Evolutionary conservation across 2,888 invertebrate genomes (phyloP), one percentile per base, ranked within the genome.

Genomic region (Boloria selene): DNA sequence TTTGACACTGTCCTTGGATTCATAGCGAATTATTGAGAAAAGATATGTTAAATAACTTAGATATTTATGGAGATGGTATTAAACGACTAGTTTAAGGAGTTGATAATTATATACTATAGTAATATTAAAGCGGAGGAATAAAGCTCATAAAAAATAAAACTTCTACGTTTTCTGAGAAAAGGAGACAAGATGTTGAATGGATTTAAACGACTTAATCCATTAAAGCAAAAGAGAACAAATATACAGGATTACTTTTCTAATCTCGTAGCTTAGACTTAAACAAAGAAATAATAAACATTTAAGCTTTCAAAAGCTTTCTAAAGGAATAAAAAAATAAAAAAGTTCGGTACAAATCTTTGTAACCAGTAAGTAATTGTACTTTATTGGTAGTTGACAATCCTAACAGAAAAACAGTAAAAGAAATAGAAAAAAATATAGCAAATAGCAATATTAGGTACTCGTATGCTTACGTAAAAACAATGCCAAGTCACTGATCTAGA

Each of bases 191-290:
- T 44, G 44, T 44, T 44, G 44, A 56, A 56, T 56, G 55, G 55
- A 55, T 55, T 44, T 55, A 55, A 56, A 56, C 55, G 55, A 56
- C 55, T 56, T 56, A 56, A 56, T 56, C 55, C 55, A 56, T 56
- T 56, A 56, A 56, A 44, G 22, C 55, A n/a, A 56, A 44, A 56
- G 22, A 56, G n/a, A 56, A 56, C 55, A 56, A 56, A 56, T 56
- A 56, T 17, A 56, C 22, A 44, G 55, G 55, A 56, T 56, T 56
- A 56, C 55, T 56, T 56, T 56, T 44, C 55, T 56, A 56, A 56
- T 14, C 55, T 56, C 44, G 44, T 56, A 22, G 55, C 55, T 56
- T 56, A 22, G 55, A 18, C 55, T 56, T 44, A 45, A 56, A 56
- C 55, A 56, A 56, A 56, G 44, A 56, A 44, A 56, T 44, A 44